A percentile compares a stretch with the other conserved stretches of the same genome.
Conservation (phyloP, 2,113 vertebrate species). For the Sakesphorus luctuosus region DNA sequence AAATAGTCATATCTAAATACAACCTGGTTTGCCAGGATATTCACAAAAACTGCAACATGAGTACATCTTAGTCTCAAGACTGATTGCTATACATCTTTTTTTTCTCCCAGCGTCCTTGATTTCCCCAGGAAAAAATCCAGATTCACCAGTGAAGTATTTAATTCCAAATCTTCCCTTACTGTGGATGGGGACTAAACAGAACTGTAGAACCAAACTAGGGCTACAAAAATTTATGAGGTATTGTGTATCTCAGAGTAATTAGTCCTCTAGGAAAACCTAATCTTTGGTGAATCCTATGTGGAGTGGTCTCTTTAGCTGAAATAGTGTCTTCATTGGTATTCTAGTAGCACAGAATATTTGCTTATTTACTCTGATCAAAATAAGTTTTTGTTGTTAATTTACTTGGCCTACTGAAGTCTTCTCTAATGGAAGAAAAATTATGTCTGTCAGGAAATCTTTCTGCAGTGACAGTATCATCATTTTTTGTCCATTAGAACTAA, state of each 20-base stretch:
- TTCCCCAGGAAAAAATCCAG: not conserved
- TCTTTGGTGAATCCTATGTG: not conserved
- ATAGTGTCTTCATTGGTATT: not conserved
- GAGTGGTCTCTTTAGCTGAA: not conserved
- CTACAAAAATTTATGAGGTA: not conserved
- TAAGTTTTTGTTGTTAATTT: not conserved
- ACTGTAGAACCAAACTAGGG: not conserved
- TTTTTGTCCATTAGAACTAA: not conserved
- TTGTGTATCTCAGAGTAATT: not conserved
- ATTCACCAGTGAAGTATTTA: not conserved
- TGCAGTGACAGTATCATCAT: not conserved
- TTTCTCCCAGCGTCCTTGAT: not conserved
- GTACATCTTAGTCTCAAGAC: not conserved
- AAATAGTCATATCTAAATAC: not conserved
- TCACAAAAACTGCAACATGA: not conserved
- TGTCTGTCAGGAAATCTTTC: not conserved
- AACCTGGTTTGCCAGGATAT: not conserved
- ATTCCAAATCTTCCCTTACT: not conserved
- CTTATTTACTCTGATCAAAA: not conserved
- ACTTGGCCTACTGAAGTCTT: not conserved
- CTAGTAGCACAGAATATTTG: not conserved
- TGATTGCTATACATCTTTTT: rapidly evolving
- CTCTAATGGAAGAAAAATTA: not conserved
- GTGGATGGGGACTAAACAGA: not conserved
- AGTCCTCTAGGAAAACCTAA: not conserved